These are phyloP conservation scores for Agonopterix arenella DNA, from an alignment of 2,888 invertebrate genomes.

Conservation along the genomic window DNA sequence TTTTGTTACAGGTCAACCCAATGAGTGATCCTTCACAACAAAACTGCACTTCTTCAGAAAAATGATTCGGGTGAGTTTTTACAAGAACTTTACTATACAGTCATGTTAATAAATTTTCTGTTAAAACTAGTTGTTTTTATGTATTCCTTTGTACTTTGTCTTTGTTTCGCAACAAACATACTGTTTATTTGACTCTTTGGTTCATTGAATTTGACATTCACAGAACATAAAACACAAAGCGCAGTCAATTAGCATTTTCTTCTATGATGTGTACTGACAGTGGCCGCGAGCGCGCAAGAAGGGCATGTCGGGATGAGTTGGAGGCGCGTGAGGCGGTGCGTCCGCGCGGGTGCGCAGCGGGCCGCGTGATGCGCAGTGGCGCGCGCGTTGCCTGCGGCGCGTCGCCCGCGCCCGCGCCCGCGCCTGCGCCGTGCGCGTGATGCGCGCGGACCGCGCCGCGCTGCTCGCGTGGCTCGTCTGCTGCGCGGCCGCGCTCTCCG, in stretches of 20 bases:
- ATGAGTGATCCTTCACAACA: conserved; percentile 33
- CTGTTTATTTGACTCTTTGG: not conserved
- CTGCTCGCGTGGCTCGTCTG: conserved; percentile 76
- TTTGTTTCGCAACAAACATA: no score
- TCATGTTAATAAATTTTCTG: no score
- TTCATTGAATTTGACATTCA: not conserved
- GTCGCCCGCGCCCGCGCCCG: conserved; percentile 33
- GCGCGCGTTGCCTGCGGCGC: conserved; percentile 43
- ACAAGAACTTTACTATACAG: not conserved
- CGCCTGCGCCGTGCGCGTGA: conserved; percentile 55
- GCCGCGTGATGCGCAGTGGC: conserved; percentile 47
- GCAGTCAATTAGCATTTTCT: not conserved
- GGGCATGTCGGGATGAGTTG: conserved; percentile 45
- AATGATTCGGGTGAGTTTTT: conserved; percentile 58
- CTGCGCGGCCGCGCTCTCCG: conserved; percentile 73
- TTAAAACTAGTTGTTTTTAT: no score
- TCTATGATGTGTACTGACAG: conserved; percentile 24
- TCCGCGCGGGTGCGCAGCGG: conserved; percentile 34
- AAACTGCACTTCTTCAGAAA: conserved; percentile 28
- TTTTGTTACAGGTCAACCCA: conserved; percentile 48
- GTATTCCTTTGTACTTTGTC: no score
- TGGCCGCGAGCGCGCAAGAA: conserved; percentile 54
- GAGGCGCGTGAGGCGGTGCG: conserved; percentile 26
- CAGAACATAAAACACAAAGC: not conserved
- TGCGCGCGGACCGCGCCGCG: conserved; percentile 72